Evolutionary conservation across 2,113 vertebrate genomes (phyloP), one percentile per base, ranked within the genome.

Genomic region (Pseudorhombus dupliciocellatus): DNA sequence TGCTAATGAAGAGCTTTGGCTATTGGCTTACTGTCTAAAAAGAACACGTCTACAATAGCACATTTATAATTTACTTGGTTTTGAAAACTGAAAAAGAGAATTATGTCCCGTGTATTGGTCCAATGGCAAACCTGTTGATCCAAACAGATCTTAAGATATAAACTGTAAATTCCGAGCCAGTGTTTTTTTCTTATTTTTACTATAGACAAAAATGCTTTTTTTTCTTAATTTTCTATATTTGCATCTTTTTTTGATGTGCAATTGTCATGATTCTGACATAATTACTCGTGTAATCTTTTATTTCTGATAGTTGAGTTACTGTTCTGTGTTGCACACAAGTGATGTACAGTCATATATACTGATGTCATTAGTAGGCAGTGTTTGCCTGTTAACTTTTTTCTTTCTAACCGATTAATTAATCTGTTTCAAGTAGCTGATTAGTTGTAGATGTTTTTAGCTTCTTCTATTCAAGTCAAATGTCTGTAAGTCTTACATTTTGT

Each of bases 381-480:
- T 96, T 95, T 96, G 92, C 93, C 94, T 91, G 89, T 94, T 94
- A 93, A n/a, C 87, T 92, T 94, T 90, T 80, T 69, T 40, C 34
- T 54, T 24, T 52, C 65, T 84, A 77, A 86, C 75, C 64, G 37
- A 71, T 75, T 79, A 78, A 68, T 79, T 74, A 85, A 84, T 84
- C 30, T 21, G 52, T 62, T 79, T 46, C 76, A 77, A 46, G 52
- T 84, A 85, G 79, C 66, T 30, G 55, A 67, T 56, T 90, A 84
- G 75, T 79, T 76, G 7, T 80, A 82, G 76, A 18, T 77, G n/a
- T 65, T 57, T 59, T 51, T 76, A 80, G 64, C 91, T 93, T 95
- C 90, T 94, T 96, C 94, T 93, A 94, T 94, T 93, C 93, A 94
- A 94, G 92, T 94, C 91, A 93, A 93, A 93, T 90, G 88, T 94